Conservation (phyloP, 2,797 vertebrate genomes). For the Labeo calbasu region DNA sequence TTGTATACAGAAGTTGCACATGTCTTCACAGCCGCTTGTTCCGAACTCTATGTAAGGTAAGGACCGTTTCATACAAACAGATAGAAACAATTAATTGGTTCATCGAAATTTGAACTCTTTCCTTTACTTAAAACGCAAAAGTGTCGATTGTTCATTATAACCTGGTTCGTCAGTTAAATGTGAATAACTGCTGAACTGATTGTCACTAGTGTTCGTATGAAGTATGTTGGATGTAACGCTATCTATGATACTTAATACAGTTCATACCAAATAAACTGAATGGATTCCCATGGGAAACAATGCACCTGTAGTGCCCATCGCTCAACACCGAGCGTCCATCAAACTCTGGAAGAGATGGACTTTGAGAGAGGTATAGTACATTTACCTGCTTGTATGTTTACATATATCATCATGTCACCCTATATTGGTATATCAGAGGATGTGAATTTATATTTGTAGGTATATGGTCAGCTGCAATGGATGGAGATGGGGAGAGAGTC, state of each 20-base stretch:
- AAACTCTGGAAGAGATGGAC: conserved; percentile 65
- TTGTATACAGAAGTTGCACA: neutral
- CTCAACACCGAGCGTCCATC: conserved; percentile 57
- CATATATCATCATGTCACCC: neutral
- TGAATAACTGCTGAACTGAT: neutral
- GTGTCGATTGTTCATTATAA: neutral
- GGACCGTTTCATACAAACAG: neutral
- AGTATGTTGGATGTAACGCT: neutral
- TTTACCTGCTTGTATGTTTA: neutral
- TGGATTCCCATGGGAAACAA: conserved; percentile 48
- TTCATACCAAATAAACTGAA: conserved; percentile 19
- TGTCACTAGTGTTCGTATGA: neutral
- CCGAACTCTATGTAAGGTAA: neutral
- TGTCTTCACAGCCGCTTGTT: neutral
- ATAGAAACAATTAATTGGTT: neutral
- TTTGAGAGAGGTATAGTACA: conserved; percentile 61
- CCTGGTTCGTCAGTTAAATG: neutral
- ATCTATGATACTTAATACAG: neutral
- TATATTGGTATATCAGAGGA: neutral
- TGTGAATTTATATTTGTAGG: conserved; percentile 72
- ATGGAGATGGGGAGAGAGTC: conserved; percentile 83
- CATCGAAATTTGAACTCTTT: neutral
- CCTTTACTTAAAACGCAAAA: neutral
- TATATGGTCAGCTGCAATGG: conserved; percentile 90
- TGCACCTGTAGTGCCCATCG: conserved; percentile 56